Evolutionary conservation across 1,140 invertebrate genomes (phyloP).

Genomic region (Nylanderia fulva): DNA sequence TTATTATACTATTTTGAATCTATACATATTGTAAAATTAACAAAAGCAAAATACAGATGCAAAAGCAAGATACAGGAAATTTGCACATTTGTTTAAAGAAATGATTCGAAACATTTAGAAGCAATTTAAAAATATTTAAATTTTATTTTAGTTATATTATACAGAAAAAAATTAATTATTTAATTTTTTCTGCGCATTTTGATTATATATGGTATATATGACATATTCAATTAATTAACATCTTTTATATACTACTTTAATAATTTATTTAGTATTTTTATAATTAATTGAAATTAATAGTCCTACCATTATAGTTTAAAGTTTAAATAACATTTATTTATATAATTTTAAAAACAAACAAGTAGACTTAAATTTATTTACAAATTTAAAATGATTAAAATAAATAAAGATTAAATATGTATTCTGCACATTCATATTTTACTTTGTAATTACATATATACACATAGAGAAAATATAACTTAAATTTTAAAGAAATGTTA

Average conservation of each 20-base stretch:
- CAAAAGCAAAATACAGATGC: neutral
- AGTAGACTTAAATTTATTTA: constrained; percentile 6
- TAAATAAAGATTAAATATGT: constrained; percentile 1
- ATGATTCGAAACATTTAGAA: too few species aligned
- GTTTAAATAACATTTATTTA: neutral
- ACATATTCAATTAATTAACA: constrained; percentile 6
- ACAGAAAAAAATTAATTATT: too few species aligned
- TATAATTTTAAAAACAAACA: constrained; percentile 4
- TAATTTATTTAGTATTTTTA: constrained; percentile 6
- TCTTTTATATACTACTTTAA: constrained; percentile 12
- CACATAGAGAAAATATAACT: neutral
- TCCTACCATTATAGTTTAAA: constrained; percentile 1
- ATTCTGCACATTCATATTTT: neutral
- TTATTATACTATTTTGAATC: neutral
- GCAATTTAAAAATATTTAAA: too few species aligned
- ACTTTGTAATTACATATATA: neutral
- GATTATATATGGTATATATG: neutral
- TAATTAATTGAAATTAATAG: neutral
- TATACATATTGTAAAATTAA: neutral
- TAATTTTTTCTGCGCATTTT: too few species aligned
- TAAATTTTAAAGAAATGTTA: neutral
- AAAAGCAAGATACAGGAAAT: neutral
- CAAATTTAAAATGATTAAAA: neutral
- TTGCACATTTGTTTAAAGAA: neutral
- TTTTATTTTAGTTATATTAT: too few species aligned